These are phyloP conservation scores for Tetheella fluctuosa DNA, from an alignment of 2,888 invertebrate species.

Conservation along the genomic window DNA sequence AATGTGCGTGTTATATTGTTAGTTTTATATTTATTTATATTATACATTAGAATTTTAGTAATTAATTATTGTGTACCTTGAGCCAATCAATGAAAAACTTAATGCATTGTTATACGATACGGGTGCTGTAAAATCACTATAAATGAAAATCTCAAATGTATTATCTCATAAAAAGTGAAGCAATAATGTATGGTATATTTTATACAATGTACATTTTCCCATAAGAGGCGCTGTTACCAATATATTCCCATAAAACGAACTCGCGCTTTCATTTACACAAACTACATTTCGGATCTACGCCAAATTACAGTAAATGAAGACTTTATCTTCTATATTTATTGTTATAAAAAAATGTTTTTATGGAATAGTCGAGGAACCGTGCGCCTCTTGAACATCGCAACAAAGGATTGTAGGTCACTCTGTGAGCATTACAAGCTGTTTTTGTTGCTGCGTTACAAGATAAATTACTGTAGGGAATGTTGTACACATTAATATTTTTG, in stretches of 20 bases:
- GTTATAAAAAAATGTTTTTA: background rate
- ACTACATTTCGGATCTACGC: background rate
- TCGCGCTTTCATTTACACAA: background rate
- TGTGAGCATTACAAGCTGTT: background rate
- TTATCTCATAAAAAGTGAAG: background rate
- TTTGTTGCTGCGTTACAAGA: background rate
- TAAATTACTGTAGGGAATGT: background rate
- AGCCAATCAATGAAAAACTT: background rate
- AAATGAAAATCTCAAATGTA: background rate
- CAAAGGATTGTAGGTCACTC: background rate
- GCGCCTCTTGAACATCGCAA: background rate
- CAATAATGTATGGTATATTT: background rate
- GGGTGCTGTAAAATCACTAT: background rate
- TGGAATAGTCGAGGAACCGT: background rate
- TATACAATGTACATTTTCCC: background rate
- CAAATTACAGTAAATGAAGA: background rate
- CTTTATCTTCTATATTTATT: background rate
- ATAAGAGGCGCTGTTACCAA: background rate
- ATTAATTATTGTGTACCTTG: background rate
- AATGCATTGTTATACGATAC: background rate
- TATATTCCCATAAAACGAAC: background rate
- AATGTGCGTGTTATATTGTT: constrained; percentile 3
- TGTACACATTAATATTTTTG: constrained; percentile 32
- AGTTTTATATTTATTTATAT: constrained; percentile 5
- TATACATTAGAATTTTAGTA: background rate